These are phyloP conservation scores for Sminthurinus signatus DNA, from an alignment of 1,140 invertebrate genomes.

Conservation along the genomic window DNA sequence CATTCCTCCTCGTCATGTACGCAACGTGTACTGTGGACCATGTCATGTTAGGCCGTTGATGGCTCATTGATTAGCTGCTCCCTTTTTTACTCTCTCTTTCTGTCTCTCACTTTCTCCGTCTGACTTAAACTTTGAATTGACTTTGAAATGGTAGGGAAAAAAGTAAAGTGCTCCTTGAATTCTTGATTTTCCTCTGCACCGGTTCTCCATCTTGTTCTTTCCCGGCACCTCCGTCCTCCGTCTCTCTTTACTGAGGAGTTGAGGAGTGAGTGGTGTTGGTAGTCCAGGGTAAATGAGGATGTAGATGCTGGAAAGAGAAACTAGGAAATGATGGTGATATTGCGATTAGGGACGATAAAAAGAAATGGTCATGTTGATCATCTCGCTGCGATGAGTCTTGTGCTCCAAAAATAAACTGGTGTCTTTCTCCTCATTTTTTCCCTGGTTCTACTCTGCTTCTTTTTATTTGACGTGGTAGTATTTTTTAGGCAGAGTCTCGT, in stretches of 20 bases:
- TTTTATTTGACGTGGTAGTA: too few relatives aligned
- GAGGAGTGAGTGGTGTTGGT: too few relatives aligned
- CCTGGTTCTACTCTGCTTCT: too few relatives aligned
- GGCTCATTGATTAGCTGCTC: not conserved
- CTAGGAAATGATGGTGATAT: constrained; percentile 17
- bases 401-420: too few relatives aligned
- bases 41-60: not conserved
- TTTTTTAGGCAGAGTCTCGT: not conserved
- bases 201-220: not conserved
- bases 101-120: not conserved
- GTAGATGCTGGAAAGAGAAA: not conserved
- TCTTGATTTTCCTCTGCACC: not conserved
- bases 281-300: not conserved
- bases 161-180: not conserved
- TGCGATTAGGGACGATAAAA: constrained; percentile 33
- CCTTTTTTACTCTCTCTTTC: not conserved
- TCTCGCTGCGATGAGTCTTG: constrained; percentile 10
- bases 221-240: not conserved
- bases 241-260: too few relatives aligned
- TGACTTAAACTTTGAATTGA: too few relatives aligned
- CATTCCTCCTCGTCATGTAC: too few relatives aligned
- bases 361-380: constrained; percentile 33
- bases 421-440: too few relatives aligned
- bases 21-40: not conserved
- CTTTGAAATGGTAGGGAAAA: too few relatives aligned